Evolutionary conservation across 2,797 vertebrate genomes (phyloP).

Genomic region (Gadopsis marmoratus): DNA sequence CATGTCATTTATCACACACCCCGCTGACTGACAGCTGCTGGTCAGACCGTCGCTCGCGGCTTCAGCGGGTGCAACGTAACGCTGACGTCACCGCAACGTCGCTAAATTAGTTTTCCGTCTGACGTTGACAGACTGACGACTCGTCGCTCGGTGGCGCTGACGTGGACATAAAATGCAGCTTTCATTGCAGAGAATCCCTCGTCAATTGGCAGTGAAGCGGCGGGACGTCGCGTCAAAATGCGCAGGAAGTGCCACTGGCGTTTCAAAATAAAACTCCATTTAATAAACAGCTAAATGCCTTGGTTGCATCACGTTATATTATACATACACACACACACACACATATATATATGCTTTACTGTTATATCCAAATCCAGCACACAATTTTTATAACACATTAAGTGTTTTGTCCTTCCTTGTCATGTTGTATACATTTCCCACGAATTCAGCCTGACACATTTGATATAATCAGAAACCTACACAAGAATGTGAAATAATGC

Average conservation of each 20-base stretch:
- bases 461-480: not conserved
- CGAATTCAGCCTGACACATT: not conserved
- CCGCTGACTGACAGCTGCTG: slow-evolving; percentile 27
- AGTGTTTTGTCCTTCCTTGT: no score
- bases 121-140: accelerated
- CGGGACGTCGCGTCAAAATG: slow-evolving; percentile 49
- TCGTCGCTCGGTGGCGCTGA: accelerated
- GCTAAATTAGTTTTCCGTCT: not conserved
- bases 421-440: no score
- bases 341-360: no score
- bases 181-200: not conserved
- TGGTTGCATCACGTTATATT: not conserved
- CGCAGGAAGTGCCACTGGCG: slow-evolving; percentile 11
- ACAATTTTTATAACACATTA: no score
- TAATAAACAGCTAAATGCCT: not conserved
- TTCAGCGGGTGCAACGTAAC: not conserved
- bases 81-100: accelerated
- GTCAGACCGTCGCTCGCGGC: slow-evolving; percentile 55
- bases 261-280: slow-evolving; percentile 48
- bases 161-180: not conserved
- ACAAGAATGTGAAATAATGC: no score
- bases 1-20: slow-evolving; percentile 30
- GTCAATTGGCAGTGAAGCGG: slow-evolving; percentile 41
- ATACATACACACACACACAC: no score
- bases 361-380: no score